Percentiles rank a stretch among this genome's conserved stretches.
Conservation (phyloP, 2,113 vertebrate genomes). For the Gobio gobio region DNA sequence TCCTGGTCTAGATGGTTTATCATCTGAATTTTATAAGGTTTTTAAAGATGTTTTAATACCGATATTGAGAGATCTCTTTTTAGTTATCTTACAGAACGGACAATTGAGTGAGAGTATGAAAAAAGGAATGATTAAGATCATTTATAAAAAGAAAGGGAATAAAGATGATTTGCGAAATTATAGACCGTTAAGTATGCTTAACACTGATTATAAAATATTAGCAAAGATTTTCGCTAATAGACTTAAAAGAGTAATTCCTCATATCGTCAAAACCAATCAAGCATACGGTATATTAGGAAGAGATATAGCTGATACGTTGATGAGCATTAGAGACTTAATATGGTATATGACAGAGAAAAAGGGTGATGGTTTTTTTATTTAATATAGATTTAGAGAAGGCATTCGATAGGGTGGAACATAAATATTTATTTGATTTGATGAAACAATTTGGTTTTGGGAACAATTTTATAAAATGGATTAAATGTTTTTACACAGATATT, state of each 20-base stretch:
- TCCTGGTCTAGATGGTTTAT: neutral
- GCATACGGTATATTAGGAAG: neutral
- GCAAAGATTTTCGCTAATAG: neutral
- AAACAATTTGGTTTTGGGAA: neutral
- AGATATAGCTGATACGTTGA: neutral
- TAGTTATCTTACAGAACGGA: neutral
- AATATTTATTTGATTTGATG: neutral
- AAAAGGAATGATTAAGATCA: neutral
- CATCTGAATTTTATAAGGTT: constrained; percentile 3
- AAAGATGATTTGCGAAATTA: neutral
- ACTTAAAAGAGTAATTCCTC: neutral
- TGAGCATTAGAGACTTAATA: neutral
- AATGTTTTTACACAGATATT: neutral
- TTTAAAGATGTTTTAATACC: neutral
- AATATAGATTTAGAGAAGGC: no score
- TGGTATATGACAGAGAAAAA: no score
- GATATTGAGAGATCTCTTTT: neutral
- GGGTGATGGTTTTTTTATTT: no score
- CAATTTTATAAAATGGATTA: neutral
- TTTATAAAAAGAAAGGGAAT: neutral
- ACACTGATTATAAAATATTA: neutral
- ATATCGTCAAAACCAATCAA: neutral
- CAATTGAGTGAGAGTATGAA: neutral
- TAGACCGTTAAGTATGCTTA: neutral
- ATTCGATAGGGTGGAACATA: neutral